phyloP scores from a whole-genome alignment of 2,888 invertebrate species.

The Lagria hirta region DNA sequence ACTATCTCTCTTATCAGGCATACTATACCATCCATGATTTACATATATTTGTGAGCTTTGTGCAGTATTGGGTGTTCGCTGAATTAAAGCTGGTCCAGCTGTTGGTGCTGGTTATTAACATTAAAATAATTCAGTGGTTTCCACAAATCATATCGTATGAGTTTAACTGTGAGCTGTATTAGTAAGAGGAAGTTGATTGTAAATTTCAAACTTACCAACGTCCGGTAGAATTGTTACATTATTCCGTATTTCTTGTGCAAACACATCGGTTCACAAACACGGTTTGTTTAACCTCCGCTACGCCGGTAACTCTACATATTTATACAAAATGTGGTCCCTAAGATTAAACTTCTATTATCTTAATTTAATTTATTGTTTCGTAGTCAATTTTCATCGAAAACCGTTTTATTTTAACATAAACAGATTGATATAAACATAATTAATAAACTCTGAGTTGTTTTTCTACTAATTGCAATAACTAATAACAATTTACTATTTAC shows the following conservation, averaged over 20 bases:
- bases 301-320: conserved; percentile 22
- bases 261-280: conserved; percentile 28
- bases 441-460: too few species aligned
- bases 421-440: too few species aligned
- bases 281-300: conserved; percentile 24
- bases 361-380: conserved; percentile 27
- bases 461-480: too few species aligned
- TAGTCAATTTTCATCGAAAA: too few species aligned
- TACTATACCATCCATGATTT: conserved; percentile 23
- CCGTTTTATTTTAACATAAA: too few species aligned
- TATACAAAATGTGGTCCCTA: conserved; percentile 22
- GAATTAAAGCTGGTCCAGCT: conserved; percentile 23
- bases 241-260: conserved; percentile 30
- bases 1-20: conserved; percentile 22
- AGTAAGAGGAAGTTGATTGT: conserved; percentile 28
- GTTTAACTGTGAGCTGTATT: conserved; percentile 11
- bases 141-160: conserved; percentile 23
- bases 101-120: conserved; percentile 26
- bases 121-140: conserved; percentile 25
- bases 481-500: too few species aligned
- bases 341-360: conserved; percentile 29
- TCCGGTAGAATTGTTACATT: conserved; percentile 30
- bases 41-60: conserved; percentile 18
- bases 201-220: conserved; percentile 30
- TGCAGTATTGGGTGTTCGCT: conserved; percentile 8